Evolutionary conservation across 2,113 vertebrate genomes (phyloP).

Genomic region (Corvus hawaiiensis): DNA sequence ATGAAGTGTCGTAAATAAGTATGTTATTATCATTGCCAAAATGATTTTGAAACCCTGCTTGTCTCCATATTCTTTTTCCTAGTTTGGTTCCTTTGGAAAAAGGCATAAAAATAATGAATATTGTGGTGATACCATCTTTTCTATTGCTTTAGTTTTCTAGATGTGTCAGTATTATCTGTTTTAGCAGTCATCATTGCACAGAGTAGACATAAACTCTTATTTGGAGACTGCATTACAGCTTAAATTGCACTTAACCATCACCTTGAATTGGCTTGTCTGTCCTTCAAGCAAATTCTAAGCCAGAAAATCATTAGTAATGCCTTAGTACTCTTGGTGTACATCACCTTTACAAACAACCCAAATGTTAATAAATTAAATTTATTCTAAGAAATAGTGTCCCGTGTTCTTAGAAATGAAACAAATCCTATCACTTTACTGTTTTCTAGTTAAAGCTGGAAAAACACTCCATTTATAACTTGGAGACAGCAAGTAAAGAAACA

Average conservation of each 20-base stretch:
- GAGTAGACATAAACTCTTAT: neutral
- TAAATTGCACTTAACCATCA: neutral
- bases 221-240: neutral
- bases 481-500: neutral
- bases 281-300: neutral
- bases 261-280: neutral
- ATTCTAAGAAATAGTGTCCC: neutral
- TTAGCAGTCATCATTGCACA: neutral
- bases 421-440: neutral
- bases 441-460: neutral
- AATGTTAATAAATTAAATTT: neutral
- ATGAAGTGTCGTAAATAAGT: neutral
- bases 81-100: neutral
- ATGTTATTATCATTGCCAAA: neutral
- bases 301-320: neutral
- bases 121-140: neutral
- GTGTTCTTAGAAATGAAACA: neutral
- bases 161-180: neutral
- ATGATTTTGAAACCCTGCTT: neutral
- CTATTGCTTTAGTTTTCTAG: slow-evolving; percentile 9
- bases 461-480: neutral
- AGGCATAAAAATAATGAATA: neutral
- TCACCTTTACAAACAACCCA: neutral
- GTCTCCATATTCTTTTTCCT: neutral
- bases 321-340: neutral